Evolutionary conservation across 2,888 invertebrate species (phyloP), one percentile per base, ranked within the genome.

Genomic region (Sminthurides aquaticus): DNA sequence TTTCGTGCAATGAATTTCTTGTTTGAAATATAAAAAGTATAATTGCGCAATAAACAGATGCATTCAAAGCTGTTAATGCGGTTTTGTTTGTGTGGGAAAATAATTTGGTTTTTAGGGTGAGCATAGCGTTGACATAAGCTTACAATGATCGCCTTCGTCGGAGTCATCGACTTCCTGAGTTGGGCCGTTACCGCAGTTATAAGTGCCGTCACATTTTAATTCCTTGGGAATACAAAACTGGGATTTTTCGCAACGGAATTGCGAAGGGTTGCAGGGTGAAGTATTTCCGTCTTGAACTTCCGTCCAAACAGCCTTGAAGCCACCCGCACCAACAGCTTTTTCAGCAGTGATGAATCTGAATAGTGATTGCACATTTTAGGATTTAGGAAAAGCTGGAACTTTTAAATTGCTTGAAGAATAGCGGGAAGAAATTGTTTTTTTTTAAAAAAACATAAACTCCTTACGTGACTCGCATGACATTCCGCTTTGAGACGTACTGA

Each of bases 301-400:
- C 66, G 96, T 96, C 95, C 96, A 97, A 61, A 92, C 86, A 57
- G 93, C 89, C 77, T 89, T 87, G 82, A 96, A 97, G 67, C 96
- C 97, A 79, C 88, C 87, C 76, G 91, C 91, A 72, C 96, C 96
- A 69, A 93, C 90, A 55, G 95, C 91, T 82, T 92, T 92, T 79
- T 93, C 92, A 68, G 95, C 92, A 77, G 92, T 90, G 78, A 94
- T 89, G 81, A 96, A 96, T 81, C 95, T 95, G 80, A 3, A 61
- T 20, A 54, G 27, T 22, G 34, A 34, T 49, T 22, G 49, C 22
- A 48, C 18, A 54, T 34, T 27, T 54, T 54, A 26, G 48, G 20
- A 57, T 11, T 15, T 24, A 18, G 59, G 57, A 24, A 49, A 49
- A 48, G 2, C 22, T 2, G 59, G 15, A 43, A 43, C 11, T 43